phyloP scores from a whole-genome alignment of 2,888 invertebrate species.

The Empis stercorea region DNA sequence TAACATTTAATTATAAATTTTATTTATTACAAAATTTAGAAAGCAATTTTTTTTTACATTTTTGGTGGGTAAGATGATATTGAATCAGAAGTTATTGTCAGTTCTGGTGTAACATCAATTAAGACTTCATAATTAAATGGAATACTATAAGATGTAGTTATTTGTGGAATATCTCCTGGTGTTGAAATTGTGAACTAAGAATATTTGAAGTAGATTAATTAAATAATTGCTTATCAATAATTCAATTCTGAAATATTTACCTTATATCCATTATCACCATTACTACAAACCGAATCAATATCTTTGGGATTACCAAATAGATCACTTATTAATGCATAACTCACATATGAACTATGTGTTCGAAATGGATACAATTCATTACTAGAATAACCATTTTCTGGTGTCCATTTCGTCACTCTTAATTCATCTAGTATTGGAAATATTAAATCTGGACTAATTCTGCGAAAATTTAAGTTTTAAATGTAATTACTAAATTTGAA shows the following conservation, averaged over 20 bases:
- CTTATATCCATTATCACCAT: not conserved
- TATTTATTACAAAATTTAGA: no score
- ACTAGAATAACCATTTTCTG: not conserved
- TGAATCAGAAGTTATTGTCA: slow-evolving; percentile 52
- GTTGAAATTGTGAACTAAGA: slow-evolving; percentile 6
- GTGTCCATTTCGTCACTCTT: not conserved
- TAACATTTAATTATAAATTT: not conserved
- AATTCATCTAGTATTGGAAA: not conserved
- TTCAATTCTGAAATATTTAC: not conserved
- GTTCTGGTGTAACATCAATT: slow-evolving; percentile 51
- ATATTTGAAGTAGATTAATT: not conserved
- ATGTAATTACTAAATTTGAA: no score
- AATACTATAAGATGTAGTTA: slow-evolving; percentile 45
- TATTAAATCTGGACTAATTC: no score
- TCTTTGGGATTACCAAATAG: not conserved
- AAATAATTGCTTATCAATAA: not conserved
- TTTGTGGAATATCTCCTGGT: slow-evolving; percentile 13
- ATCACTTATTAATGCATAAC: not conserved
- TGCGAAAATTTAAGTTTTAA: no score
- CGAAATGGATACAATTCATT: not conserved
- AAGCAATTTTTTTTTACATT: slow-evolving; percentile 19
- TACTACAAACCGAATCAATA: not conserved
- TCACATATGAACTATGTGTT: not conserved
- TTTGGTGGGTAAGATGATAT: slow-evolving; percentile 43
- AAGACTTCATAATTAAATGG: slow-evolving; percentile 51